Evolutionary conservation across 2,113 vertebrate species (phyloP).

Genomic region (Choloepus hoffmanni): DNA sequence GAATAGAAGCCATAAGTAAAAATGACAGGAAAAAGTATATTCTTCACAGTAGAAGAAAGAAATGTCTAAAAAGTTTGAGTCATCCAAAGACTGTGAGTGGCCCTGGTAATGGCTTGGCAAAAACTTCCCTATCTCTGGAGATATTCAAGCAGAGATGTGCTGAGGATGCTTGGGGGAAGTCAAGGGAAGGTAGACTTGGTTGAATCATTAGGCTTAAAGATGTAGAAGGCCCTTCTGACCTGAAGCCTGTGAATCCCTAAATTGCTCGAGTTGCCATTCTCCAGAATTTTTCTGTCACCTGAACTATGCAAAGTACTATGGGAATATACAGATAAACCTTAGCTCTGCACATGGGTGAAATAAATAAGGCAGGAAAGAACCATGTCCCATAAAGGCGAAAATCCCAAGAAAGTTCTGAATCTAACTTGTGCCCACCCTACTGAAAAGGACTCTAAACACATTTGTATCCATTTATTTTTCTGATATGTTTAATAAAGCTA

Average conservation of each 20-base stretch:
- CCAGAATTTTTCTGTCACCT: background rate
- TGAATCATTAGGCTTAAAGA: background rate
- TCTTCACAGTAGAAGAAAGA: background rate
- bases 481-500: conserved; percentile 8
- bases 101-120: background rate
- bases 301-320: background rate
- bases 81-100: background rate
- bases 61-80: background rate
- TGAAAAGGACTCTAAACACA: background rate
- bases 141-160: background rate
- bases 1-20: background rate
- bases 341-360: background rate
- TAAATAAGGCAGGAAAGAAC: background rate
- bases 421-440: background rate
- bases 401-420: background rate
- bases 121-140: background rate
- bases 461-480: background rate
- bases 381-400: background rate
- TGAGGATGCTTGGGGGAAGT: background rate
- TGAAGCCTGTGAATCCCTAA: background rate
- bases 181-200: background rate
- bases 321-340: background rate
- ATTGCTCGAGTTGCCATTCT: background rate
- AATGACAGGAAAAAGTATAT: background rate
- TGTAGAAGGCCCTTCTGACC: background rate